Conservation (phyloP, 2,888 invertebrate genomes). For the Charanyca ferruginea region DNA sequence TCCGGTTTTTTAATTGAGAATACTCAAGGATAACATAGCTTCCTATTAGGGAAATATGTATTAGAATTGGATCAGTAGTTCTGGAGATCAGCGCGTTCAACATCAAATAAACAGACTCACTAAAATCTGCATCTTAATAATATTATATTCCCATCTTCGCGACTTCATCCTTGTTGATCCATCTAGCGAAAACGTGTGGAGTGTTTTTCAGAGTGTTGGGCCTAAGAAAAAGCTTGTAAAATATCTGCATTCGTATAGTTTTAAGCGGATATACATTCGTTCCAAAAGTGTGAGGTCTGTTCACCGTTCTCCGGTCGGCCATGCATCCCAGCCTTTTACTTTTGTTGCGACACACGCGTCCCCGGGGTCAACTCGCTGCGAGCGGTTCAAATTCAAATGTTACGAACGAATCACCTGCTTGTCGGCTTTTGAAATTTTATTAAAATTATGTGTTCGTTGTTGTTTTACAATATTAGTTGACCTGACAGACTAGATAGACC, state of each 20-base stretch:
- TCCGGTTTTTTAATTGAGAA: no score
- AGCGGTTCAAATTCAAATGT: slow-evolving; percentile 73
- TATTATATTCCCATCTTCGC: background rate
- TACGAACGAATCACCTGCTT: slow-evolving; percentile 60
- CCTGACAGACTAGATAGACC: no score
- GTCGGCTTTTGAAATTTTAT: slow-evolving; percentile 28
- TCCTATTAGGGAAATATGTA: no score
- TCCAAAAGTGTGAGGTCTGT: slow-evolving; percentile 56
- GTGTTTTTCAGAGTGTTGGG: background rate
- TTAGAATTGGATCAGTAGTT: no score
- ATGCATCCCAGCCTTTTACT: slow-evolving; percentile 79
- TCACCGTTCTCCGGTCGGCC: slow-evolving; percentile 67
- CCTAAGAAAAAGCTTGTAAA: slow-evolving; percentile 11
- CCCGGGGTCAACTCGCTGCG: slow-evolving; percentile 78
- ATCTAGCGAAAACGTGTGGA: background rate
- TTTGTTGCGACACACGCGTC: slow-evolving; percentile 71
- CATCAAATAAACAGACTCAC: no score
- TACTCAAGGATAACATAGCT: no score
- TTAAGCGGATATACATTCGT: slow-evolving; percentile 39
- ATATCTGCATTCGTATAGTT: background rate
- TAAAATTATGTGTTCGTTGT: slow-evolving; percentile 10
- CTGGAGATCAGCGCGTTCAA: no score
- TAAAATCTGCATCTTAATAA: no score
- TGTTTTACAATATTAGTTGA: slow-evolving; percentile 7
- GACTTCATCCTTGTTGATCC: background rate